Evolutionary conservation across 2,113 vertebrate species (phyloP), one percentile per base, ranked within the genome.

Genomic region (Ceyx melanurus): DNA sequence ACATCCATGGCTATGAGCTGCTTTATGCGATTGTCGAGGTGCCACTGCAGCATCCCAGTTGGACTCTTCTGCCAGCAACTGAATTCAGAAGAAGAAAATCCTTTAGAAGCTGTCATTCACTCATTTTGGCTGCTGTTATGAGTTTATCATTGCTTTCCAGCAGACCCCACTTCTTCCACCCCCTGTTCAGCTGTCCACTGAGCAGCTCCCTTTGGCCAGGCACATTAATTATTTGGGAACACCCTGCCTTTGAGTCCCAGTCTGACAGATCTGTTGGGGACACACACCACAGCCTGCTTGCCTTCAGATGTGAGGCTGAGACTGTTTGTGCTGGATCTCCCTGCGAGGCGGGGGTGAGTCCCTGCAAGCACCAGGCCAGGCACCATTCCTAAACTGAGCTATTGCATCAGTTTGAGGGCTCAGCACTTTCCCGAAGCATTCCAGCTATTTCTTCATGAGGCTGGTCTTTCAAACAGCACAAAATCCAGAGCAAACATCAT

Each of bases 381-480:
- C 58, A 18, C 33, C 28, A 22, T 42, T 88, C 75, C 74, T 62
- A 82, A 86, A 82, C 82, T 0, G 10, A 88, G 62, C 73, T 85
- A 22, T 70, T 95, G 86, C 88, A 50, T 89, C 83, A 79, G 77
- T 71, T 43, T 13, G 17, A 85, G 92, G 50, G 50, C 71, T 93
- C 92, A 82, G 89, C 51, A 13, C 51, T 89, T 89, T 40, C 51
- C 61, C 72, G 46, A 82, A 84, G 62, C 56, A 89, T 94, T 89
- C 80, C 93, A 94, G 83, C 67, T 88, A 81, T 90, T 95, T 90
- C 74, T 90, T 94, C 70, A 76, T 90, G 85, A 13, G 71, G 66
- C 74, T 62, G n/a, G 13, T 51, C 68, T 90, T 79, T 90, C 43
- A 61, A 92, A 85, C 23, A 54, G 75, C 64, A 45, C 74, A 73